Evolutionary conservation across 2,888 invertebrate species (phyloP), one percentile per base, ranked within the genome.

Genomic region (Sphaeridia pumilis): DNA sequence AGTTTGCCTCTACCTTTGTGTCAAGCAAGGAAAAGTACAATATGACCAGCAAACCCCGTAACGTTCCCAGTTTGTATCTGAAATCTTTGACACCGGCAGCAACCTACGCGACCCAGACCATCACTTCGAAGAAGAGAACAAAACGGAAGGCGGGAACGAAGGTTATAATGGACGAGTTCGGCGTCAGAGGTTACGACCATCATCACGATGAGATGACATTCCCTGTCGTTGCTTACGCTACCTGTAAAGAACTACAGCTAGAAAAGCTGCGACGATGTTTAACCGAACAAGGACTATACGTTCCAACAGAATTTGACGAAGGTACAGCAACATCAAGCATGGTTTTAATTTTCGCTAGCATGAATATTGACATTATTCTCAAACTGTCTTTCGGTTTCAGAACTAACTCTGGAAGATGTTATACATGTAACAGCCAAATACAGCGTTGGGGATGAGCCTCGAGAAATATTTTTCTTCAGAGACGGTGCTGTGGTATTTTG

Each of bases 401-500:
- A 59, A 17, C 49, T 67, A 71, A 75, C 73, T 61, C 75, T 81
- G 22, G 77, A 79, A 7, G 84, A 88, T 71, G 87, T 87, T 1
- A 74, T 93, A 21, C 83, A 87, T 66, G 87, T 86, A 0, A 78
- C 79, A n/a, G 88, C 92, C 0, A 87, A 87, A 64, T 90, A 90
- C 70, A 77, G 78, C 53, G 77, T 88, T 0, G 83, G 79, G 0
- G 25, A 67, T 20, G 88, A 88, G 66, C 79, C 82, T 0, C 73
- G 90, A 7, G 89, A 93, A 71, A 83, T 93, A 59, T 87, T 86
- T 68, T 87, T 93, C 71, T 93, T 89, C 69, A 77, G 86, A 31
- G 90, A 93, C 70, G 95, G 95, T 1, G 83, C 85, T 2, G 80
- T 87, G 0, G 87, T 93, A 0, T 81, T 93, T 70, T 92, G 92